phyloP scores from a whole-genome alignment of 2,888 invertebrate species.

The Himalopsyche tibetana region DNA sequence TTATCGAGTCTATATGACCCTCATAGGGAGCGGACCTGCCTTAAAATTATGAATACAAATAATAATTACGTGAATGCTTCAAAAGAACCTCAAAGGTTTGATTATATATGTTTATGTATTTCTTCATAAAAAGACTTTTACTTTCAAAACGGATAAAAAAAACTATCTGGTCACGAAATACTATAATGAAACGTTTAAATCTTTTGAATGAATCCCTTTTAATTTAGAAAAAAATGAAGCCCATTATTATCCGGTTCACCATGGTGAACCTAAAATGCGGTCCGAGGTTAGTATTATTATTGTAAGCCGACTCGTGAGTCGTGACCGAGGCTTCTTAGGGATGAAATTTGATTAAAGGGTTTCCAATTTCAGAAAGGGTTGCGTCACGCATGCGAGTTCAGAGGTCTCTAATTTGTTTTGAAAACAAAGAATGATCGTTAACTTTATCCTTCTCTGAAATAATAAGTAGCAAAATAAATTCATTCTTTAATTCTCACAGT shows the following conservation, averaged over 20 bases:
- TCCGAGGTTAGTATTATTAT: neutral
- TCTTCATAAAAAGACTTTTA: neutral
- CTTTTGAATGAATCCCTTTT: slow-evolving; percentile 30
- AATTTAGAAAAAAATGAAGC: slow-evolving; percentile 11
- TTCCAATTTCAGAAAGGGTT: slow-evolving; percentile 49
- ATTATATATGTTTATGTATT: no score
- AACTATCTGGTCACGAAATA: slow-evolving; percentile 18
- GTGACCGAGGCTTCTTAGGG: slow-evolving; percentile 60
- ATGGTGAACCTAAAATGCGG: slow-evolving; percentile 55
- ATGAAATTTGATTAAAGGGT: slow-evolving; percentile 60
- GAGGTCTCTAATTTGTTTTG: slow-evolving; percentile 53
- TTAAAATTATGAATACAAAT: no score
- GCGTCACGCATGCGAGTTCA: slow-evolving; percentile 55
- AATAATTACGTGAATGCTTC: no score
- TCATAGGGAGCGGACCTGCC: no score
- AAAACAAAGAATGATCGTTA: slow-evolving; percentile 47
- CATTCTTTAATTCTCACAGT: no score
- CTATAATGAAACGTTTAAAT: slow-evolving; percentile 31
- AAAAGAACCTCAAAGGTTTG: no score
- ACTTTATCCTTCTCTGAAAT: neutral
- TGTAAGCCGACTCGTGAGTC: slow-evolving; percentile 43
- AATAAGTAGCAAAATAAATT: neutral
- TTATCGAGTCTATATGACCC: no score
- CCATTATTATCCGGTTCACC: slow-evolving; percentile 55
- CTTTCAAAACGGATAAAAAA: neutral